Evolutionary conservation across 1,140 invertebrate species (phyloP).

Genomic region (Odontomachus brunneus): DNA sequence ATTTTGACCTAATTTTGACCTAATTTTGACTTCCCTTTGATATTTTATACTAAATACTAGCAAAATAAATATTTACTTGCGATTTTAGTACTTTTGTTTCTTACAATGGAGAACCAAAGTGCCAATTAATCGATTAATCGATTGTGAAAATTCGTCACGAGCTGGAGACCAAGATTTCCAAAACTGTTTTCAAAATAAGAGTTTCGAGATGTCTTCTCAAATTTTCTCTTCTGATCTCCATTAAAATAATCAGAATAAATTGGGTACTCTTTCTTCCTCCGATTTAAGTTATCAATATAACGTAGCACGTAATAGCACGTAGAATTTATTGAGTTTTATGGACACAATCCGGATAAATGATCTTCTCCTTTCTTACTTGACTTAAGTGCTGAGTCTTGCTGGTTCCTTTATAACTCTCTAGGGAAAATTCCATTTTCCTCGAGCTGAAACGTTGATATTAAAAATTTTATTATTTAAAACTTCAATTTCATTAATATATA

Average conservation of each 20-base stretch:
- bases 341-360: neutral
- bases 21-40: too few species aligned
- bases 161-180: neutral
- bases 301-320: neutral
- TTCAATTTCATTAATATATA: too few species aligned
- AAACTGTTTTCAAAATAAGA: neutral
- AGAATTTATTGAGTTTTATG: constrained; percentile 14
- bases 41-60: too few species aligned
- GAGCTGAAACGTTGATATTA: neutral
- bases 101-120: neutral
- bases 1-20: too few species aligned
- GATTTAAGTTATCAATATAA: neutral
- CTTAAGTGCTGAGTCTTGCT: neutral
- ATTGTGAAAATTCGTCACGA: neutral
- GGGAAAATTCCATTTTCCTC: neutral
- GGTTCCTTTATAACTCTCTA: neutral
- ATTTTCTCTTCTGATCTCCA: neutral
- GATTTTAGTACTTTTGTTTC: neutral
- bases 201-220: neutral
- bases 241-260: neutral
- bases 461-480: neutral
- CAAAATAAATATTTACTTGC: too few species aligned
- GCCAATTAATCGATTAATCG: neutral
- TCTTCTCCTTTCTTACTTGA: constrained; percentile 9
- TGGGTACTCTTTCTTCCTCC: neutral